phyloP scores from a whole-genome alignment of 2,888 invertebrate species.

The Merodon equestris region DNA sequence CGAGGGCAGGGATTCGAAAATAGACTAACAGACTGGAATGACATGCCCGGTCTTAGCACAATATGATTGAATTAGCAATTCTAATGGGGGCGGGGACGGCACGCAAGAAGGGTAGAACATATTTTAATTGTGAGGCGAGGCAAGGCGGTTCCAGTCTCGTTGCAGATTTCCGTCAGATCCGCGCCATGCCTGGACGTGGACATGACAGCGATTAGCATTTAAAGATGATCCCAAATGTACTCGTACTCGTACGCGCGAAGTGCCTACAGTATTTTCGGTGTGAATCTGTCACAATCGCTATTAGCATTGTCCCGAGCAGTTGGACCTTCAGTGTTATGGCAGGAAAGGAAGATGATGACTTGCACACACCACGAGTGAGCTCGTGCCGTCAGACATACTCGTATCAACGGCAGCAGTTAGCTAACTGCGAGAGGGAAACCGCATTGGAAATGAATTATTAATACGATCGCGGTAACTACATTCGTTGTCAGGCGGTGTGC shows the following conservation, averaged over 20 bases:
- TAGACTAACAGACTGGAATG: conserved; percentile 10
- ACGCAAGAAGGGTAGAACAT: conserved; percentile 6
- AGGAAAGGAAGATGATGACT: conserved; percentile 4
- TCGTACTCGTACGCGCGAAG: neutral
- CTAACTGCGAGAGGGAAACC: conserved; percentile 7
- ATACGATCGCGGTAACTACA: conserved; percentile 27
- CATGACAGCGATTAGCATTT: conserved; percentile 58
- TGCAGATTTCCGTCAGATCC: conserved; percentile 62
- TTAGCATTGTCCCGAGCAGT: conserved; percentile 48
- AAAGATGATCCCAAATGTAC: conserved; percentile 33
- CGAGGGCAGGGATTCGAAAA: conserved; percentile 37
- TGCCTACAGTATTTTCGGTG: conserved; percentile 40
- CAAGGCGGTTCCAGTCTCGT: neutral
- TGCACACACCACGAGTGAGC: conserved; percentile 31
- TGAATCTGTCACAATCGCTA: conserved; percentile 61
- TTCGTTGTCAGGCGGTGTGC: conserved; percentile 23
- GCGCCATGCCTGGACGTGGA: conserved; percentile 28
- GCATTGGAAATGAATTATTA: conserved; percentile 62
- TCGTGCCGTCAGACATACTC: conserved; percentile 33
- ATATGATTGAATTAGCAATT: conserved; percentile 57
- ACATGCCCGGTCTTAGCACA: neutral
- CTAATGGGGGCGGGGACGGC: conserved; percentile 32
- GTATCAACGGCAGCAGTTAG: neutral
- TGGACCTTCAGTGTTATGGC: neutral
- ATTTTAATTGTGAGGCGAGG: conserved; percentile 53